These are phyloP conservation scores for Spermophilus dauricus DNA, from an alignment of 2,113 vertebrate genomes.

Conservation along the genomic window DNA sequence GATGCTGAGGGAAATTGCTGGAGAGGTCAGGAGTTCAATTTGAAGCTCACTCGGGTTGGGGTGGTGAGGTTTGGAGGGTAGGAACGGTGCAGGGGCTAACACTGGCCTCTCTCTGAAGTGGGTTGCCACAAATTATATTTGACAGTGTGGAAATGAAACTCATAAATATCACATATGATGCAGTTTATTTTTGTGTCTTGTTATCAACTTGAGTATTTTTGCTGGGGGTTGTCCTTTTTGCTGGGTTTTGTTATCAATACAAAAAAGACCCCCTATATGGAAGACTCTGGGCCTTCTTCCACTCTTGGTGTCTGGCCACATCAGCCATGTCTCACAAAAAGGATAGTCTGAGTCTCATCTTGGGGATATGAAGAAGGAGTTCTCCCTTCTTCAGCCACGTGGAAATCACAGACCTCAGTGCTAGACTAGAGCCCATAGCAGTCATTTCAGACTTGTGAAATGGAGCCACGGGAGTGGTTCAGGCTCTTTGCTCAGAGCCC, in stretches of 20 bases:
- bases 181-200: neutral
- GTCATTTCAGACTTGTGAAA: neutral
- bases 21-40: slow-evolving; percentile 87
- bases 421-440: neutral
- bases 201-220: neutral
- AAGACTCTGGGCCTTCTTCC: neutral
- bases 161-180: neutral
- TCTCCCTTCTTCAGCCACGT: neutral
- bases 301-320: neutral
- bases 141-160: slow-evolving; percentile 61
- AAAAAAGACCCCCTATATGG: neutral
- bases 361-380: no score
- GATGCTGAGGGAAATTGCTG: slow-evolving; percentile 82
- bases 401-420: neutral
- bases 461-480: neutral
- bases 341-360: fast-evolving
- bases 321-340: neutral
- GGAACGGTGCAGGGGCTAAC: neutral
- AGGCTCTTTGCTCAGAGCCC: neutral
- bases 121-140: slow-evolving; percentile 51
- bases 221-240: slow-evolving; percentile 40
- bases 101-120: slow-evolving; percentile 7
- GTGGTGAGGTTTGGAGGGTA: neutral
- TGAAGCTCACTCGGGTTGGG: slow-evolving; percentile 54
- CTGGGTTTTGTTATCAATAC: slow-evolving; percentile 24